Evolutionary conservation across 2,113 vertebrate genomes (phyloP).

Genomic region (Acrocephalus kingi): DNA sequence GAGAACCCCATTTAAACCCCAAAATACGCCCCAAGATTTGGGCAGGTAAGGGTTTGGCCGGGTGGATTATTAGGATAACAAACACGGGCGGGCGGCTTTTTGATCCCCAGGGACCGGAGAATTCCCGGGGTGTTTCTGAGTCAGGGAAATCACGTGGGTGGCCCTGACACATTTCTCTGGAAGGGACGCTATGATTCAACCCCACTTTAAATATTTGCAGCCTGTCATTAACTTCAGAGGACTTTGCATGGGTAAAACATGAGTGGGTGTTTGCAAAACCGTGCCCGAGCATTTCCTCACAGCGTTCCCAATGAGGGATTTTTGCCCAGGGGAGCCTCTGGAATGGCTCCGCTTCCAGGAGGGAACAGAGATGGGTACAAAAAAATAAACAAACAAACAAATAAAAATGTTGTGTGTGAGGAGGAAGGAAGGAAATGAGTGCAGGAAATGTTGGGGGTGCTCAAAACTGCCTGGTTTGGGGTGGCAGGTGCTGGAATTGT

Average conservation of each 20-base stretch:
- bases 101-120: neutral
- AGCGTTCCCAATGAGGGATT: neutral
- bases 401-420: neutral
- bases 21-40: neutral
- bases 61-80: neutral
- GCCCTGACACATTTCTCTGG: neutral
- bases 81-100: neutral
- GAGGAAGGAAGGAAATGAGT: neutral
- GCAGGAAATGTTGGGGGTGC: neutral
- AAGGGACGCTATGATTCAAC: conserved; percentile 55
- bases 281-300: conserved; percentile 10
- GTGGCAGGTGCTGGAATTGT: fast-evolving
- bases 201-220: neutral
- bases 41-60: neutral
- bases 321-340: neutral
- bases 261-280: conserved; percentile 27
- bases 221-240: conserved; percentile 49
- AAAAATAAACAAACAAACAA: neutral
- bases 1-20: neutral
- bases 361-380: neutral
- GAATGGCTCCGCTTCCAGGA: neutral
- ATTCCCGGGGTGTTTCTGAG: conserved; percentile 4
- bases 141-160: neutral
- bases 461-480: fast-evolving
- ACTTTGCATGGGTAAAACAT: conserved; percentile 22